Evolutionary conservation across 2,113 vertebrate genomes (phyloP).

Genomic region (Leptodactylus fuscus): DNA sequence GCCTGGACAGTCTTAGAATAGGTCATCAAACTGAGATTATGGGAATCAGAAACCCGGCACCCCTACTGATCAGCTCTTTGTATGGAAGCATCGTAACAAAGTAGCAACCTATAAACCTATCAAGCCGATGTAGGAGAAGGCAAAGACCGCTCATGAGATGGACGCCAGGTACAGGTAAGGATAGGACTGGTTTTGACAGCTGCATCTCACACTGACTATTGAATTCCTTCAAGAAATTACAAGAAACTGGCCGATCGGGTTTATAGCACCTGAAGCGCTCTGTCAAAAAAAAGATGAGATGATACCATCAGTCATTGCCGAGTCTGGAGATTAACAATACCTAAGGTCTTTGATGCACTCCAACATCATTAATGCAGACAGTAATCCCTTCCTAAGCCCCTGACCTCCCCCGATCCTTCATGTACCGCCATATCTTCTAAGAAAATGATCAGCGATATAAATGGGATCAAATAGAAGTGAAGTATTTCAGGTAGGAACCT

Average conservation of each 20-base stretch:
- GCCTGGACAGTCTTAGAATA: no score
- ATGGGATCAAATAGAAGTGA: constrained; percentile 25
- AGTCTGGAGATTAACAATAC: constrained; percentile 31
- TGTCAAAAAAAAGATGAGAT: constrained; percentile 21
- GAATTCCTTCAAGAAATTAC: not conserved
- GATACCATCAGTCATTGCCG: constrained; percentile 6
- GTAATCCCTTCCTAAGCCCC: constrained; percentile 20
- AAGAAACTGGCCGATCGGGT: constrained; percentile 18
- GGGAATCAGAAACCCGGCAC: no score
- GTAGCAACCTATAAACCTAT: no score
- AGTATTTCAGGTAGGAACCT: not conserved
- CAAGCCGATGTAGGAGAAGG: no score
- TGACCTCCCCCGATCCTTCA: constrained; percentile 16
- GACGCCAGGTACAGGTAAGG: no score
- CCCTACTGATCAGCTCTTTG: no score
- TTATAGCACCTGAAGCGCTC: constrained; percentile 1
- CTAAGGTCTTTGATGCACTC: constrained; percentile 28
- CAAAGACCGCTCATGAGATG: no score
- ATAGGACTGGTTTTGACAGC: no score
- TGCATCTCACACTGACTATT: not conserved
- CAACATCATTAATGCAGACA: constrained; percentile 30
- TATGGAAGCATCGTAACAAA: no score
- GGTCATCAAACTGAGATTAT: no score
- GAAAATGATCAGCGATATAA: constrained; percentile 9
- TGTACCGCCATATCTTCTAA: constrained; percentile 34